Evolutionary conservation across 2,113 vertebrate species (phyloP).

Genomic region (Zosterops hypoxanthus): DNA sequence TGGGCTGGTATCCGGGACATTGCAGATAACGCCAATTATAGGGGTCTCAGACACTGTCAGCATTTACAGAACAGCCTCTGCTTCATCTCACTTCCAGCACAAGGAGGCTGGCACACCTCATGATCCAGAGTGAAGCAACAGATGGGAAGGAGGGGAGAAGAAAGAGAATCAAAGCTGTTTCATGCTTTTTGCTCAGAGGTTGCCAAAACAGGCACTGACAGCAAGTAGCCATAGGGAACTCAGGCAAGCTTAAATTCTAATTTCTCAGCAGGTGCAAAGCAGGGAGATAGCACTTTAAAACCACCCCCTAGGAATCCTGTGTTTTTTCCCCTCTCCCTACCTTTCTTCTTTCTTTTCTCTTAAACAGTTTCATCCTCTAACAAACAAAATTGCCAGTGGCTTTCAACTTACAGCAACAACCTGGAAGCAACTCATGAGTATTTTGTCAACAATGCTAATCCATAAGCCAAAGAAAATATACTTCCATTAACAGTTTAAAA

Average conservation of each 20-base stretch:
- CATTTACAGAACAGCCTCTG: background rate
- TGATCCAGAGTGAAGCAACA: slow-evolving; percentile 17
- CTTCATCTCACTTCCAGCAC: background rate
- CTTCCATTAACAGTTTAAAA: background rate
- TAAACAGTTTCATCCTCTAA: slow-evolving; percentile 9
- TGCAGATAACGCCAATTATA: background rate
- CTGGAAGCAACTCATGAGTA: background rate
- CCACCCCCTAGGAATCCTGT: background rate
- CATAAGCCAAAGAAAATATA: background rate
- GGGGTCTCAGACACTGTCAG: background rate
- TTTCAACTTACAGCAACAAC: slow-evolving; percentile 47
- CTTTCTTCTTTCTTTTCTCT: background rate
- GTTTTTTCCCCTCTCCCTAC: background rate
- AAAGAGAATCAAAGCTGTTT: slow-evolving; percentile 34
- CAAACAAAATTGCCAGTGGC: slow-evolving; percentile 29
- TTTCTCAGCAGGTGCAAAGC: slow-evolving; percentile 8
- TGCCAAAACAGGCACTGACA: slow-evolving; percentile 10
- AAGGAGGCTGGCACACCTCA: background rate
- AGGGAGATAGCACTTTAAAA: slow-evolving; percentile 13
- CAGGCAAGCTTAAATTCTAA: background rate
- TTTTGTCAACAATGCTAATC: background rate
- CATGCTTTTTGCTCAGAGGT: background rate
- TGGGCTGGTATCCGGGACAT: background rate
- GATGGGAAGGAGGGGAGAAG: slow-evolving; percentile 23
- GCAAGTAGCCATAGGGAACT: background rate